phyloP scores from a whole-genome alignment of 2,113 vertebrate species.

The Drymodes brunneopygia region DNA sequence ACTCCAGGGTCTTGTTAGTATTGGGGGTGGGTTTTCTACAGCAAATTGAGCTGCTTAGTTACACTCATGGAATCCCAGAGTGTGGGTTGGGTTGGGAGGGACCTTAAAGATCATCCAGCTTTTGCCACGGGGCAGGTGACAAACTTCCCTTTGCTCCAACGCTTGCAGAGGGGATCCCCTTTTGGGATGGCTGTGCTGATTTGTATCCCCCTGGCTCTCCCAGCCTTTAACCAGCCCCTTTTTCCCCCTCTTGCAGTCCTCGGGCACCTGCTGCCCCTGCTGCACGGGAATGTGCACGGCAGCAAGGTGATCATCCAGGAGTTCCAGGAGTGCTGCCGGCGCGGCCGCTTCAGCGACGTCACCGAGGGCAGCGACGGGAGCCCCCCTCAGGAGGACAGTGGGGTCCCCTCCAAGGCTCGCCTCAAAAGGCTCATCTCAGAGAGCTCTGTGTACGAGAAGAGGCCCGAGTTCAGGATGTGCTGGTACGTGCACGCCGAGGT shows the following conservation, averaged over 20 bases:
- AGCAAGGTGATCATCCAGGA: slow-evolving; percentile 91
- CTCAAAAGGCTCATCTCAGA: slow-evolving; percentile 87
- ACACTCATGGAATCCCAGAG: neutral
- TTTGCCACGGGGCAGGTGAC: neutral
- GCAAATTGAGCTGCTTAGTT: neutral
- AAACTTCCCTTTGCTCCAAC: neutral
- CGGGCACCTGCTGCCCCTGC: slow-evolving; percentile 83
- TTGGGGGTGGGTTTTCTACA: neutral
- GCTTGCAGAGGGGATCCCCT: too few species aligned
- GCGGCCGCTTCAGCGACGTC: slow-evolving; percentile 46
- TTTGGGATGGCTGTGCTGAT: too few species aligned
- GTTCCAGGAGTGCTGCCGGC: slow-evolving; percentile 89
- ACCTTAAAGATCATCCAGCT: neutral
- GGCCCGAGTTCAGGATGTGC: slow-evolving; percentile 83
- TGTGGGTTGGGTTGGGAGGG: neutral
- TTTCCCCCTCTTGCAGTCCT: slow-evolving; percentile 42
- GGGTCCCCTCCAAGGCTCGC: slow-evolving; percentile 83
- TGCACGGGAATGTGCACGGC: slow-evolving; percentile 92
- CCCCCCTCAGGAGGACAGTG: slow-evolving; percentile 38
- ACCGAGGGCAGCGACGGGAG: neutral
- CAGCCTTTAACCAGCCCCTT: fast-evolving
- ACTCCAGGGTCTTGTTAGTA: too few species aligned
- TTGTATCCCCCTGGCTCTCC: fast-evolving
- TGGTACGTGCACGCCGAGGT: slow-evolving; percentile 91
- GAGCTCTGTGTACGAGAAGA: slow-evolving; percentile 91